phyloP scores from a whole-genome alignment of 2,888 invertebrate species.

The Phortica okadai region DNA sequence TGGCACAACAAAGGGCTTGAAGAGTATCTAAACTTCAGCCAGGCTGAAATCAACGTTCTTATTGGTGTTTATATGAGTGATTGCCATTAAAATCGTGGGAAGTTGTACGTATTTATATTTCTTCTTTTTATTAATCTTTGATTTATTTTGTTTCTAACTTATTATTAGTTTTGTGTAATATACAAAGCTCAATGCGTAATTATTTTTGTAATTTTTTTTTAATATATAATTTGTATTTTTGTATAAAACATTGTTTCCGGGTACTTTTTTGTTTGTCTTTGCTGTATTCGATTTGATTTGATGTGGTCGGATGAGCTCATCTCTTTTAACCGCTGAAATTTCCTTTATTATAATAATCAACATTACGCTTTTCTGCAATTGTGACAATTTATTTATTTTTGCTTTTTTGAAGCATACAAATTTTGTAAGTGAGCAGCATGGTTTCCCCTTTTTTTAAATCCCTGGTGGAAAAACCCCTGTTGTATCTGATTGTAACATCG shows the following conservation, averaged over 20 bases:
- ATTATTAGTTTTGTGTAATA: not conserved
- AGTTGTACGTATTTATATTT: not conserved
- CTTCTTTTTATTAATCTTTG: not conserved
- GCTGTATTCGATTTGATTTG: not conserved
- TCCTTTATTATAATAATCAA: not conserved
- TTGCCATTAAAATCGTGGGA: not conserved
- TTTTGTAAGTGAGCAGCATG: not conserved
- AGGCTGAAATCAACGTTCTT: too few relatives aligned
- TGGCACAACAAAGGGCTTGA: too few relatives aligned
- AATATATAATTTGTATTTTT: not conserved
- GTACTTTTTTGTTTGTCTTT: slow-evolving; percentile 1
- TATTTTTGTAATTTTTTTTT: not conserved
- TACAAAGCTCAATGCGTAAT: not conserved
- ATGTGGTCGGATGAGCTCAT: slow-evolving; percentile 22
- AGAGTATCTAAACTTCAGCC: too few relatives aligned
- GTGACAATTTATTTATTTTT: too few relatives aligned
- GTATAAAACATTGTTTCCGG: slow-evolving; percentile 1
- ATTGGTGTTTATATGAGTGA: not conserved
- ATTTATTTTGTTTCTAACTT: not conserved
- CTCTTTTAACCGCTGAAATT: not conserved
- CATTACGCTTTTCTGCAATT: not conserved
- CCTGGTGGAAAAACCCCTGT: too few relatives aligned
- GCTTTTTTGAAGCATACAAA: not conserved
- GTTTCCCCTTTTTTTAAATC: too few relatives aligned
- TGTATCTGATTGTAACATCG: too few relatives aligned